These are phyloP conservation scores for Bubalus kerabau DNA, from an alignment of 2,113 vertebrate species.

Conservation along the genomic window DNA sequence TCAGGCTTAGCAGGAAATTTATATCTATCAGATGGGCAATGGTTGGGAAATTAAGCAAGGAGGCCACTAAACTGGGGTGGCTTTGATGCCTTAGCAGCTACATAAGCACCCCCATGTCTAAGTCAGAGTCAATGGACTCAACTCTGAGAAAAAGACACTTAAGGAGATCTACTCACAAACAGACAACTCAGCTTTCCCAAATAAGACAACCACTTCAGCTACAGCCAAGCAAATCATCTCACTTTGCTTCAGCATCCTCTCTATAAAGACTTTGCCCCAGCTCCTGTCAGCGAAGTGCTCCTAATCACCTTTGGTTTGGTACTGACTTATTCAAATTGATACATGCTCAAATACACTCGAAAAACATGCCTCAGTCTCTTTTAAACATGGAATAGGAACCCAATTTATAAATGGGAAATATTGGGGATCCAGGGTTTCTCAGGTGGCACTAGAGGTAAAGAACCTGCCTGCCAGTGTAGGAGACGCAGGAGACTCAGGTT, in stretches of 20 bases:
- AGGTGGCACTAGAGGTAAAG: background rate
- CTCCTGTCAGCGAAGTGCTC: background rate
- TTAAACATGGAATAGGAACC: background rate
- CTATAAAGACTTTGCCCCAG: background rate
- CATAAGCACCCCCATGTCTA: background rate
- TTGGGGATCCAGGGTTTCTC: background rate
- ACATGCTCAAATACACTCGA: background rate
- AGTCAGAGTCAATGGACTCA: background rate
- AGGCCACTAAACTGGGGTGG: background rate
- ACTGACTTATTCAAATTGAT: background rate
- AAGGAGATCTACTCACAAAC: background rate
- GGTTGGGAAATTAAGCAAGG: background rate
- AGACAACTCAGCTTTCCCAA: background rate
- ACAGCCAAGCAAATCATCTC: background rate
- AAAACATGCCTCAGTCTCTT: background rate
- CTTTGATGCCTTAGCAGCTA: background rate
- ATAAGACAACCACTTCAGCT: background rate
- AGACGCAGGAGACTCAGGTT: background rate
- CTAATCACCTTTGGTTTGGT: background rate
- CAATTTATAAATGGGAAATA: background rate
- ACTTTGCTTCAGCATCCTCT: background rate
- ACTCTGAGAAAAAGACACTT: background rate
- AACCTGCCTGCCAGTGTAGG: background rate
- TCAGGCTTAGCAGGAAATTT: background rate
- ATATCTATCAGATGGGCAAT: background rate